phyloP scores from a whole-genome alignment of 2,888 invertebrate species.

The Muschampia plurimacula region DNA sequence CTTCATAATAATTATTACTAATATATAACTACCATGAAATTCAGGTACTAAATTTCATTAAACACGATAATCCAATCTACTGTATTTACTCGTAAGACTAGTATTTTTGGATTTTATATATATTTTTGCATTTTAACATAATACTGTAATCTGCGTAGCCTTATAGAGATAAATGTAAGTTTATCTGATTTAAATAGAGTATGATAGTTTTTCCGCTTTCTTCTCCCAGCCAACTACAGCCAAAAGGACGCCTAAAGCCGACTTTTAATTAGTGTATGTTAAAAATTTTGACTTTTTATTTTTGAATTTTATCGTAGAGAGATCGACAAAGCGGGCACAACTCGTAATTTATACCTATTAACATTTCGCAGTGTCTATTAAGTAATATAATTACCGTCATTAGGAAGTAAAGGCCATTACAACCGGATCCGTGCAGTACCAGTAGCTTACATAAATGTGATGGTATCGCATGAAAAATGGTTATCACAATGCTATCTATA shows the following conservation, averaged over 20 bases:
- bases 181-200: too few relatives aligned
- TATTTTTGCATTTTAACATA: not conserved
- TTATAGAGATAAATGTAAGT: too few relatives aligned
- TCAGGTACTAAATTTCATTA: too few relatives aligned
- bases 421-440: slow-evolving; percentile 55
- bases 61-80: too few relatives aligned
- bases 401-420: slow-evolving; percentile 62
- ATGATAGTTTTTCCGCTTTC: too few relatives aligned
- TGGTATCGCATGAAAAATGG: slow-evolving; percentile 36
- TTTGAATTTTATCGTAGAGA: slow-evolving; percentile 7
- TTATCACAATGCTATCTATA: slow-evolving; percentile 25
- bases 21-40: too few relatives aligned
- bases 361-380: slow-evolving; percentile 66
- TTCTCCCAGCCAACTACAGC: too few relatives aligned
- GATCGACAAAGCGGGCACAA: slow-evolving; percentile 12
- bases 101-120: not conserved
- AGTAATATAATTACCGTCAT: slow-evolving; percentile 66
- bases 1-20: too few relatives aligned
- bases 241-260: too few relatives aligned
- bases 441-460: slow-evolving; percentile 55
- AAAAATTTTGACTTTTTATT: too few relatives aligned
- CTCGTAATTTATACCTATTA: slow-evolving; percentile 44
- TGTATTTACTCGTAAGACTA: not conserved
- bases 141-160: too few relatives aligned
- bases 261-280: too few relatives aligned